Base-by-base conservation (phyloP, 92 coral and sea anemone genomes). In the Muricea muricata region DNA sequence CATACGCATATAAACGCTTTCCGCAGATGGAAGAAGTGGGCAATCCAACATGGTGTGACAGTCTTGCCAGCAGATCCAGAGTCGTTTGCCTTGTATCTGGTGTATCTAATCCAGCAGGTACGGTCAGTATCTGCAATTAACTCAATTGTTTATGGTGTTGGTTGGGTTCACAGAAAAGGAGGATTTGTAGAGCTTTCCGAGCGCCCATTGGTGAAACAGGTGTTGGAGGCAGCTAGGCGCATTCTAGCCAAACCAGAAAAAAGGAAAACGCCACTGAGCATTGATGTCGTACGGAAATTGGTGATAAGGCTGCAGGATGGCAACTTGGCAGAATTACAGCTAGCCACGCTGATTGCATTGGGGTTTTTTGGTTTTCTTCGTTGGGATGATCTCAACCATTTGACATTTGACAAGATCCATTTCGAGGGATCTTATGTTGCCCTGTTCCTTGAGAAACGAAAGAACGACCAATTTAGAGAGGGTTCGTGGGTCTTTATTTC, bases 401-500 rank as follows among this genome's bases (percentile, higher is more conserved):
- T 86, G 80, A 2, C 72, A 55, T 47, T 69, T 7, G 86, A 86
- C 68, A 78, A 50, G 18, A 29, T 85, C 11, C 60, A 85, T 21
- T 47, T 85, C 39, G 79, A 39, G 4, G 54, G 29, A 1, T 86
- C 89, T 37, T 80, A 56, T 75, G 69, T 87, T 15, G 89, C 89
- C 21, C 32, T 72, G 39, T 52, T 52, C 79, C 80, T 30, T 54
- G 54, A 72, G 75, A 71, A 26, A 80, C 80, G 42, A 15, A 28
- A 31, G 32, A 80, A 87, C 31, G 90, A 80, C 66, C 90, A 87
- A 58, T 87, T 87, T 56, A 58, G 76, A 1, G 77, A 87, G 12
- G 86, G 90, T 25, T 71, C 90, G 7, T 87, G 90, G 90, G 68
- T 80, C 18, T 80, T 79, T 58, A 75, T 86, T 42, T 48, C 47